Conservation (phyloP, 2,888 invertebrate genomes). For the Drosophila greeni region DNA sequence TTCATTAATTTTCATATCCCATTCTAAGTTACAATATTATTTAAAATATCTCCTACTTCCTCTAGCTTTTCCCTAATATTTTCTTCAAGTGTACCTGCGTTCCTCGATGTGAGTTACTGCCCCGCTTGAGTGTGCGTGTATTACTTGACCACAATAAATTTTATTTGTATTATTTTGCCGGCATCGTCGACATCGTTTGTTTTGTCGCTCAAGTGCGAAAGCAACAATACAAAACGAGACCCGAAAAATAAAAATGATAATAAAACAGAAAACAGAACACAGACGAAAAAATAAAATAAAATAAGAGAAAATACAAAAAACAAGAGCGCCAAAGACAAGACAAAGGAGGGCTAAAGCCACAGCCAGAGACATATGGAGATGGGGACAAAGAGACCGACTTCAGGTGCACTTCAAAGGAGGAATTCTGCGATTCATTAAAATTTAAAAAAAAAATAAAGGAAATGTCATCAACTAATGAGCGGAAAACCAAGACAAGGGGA, state of each 20-base stretch:
- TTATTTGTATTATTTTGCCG: constrained; percentile 55
- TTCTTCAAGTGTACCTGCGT: background rate
- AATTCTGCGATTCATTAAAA: constrained; percentile 6
- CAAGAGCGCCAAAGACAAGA: constrained; percentile 2
- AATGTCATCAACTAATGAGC: constrained; percentile 29
- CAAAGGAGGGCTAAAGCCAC: background rate
- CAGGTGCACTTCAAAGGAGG: constrained; percentile 34
- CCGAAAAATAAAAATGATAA: constrained; percentile 25
- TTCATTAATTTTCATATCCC: too few species aligned
- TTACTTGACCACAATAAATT: constrained; percentile 58
- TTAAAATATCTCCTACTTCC: background rate
- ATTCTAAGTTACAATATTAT: too few species aligned
- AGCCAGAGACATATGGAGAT: background rate
- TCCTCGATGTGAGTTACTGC: constrained; percentile 21
- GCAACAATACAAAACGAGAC: constrained; percentile 18
- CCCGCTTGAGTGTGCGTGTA: constrained; percentile 26
- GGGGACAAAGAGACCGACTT: constrained; percentile 1
- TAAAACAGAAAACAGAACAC: constrained; percentile 3
- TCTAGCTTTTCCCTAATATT: background rate
- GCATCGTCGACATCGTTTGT: constrained; percentile 39
- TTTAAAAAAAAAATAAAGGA: background rate
- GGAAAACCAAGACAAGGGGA: background rate
- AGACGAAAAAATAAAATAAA: background rate
- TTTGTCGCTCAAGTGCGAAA: constrained; percentile 41
- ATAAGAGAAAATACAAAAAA: background rate